Evolutionary conservation across 2,888 invertebrate genomes (phyloP).

Genomic region (Saturnia pavonia): DNA sequence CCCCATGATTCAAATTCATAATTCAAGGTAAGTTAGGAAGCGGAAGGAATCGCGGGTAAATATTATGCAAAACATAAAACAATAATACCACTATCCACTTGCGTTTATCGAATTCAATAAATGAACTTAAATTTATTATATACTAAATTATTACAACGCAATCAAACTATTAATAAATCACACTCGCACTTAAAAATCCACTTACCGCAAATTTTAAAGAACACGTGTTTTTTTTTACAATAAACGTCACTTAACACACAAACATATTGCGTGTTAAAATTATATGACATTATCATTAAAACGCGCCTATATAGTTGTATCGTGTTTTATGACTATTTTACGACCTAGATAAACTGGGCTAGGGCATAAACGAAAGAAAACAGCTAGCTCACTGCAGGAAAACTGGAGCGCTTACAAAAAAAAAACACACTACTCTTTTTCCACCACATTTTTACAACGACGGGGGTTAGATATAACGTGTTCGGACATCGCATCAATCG

Average conservation of each 20-base stretch:
- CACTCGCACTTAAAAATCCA: constrained; percentile 2
- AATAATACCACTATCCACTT: not conserved
- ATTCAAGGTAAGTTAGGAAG: too few relatives aligned
- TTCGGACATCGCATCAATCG: too few relatives aligned
- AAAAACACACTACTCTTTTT: too few relatives aligned
- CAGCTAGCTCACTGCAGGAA: not conserved
- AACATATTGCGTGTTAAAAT: constrained; percentile 27
- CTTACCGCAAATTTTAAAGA: constrained; percentile 12
- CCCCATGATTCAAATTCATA: too few relatives aligned
- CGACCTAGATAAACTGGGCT: constrained; percentile 52
- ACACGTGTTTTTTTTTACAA: constrained; percentile 7
- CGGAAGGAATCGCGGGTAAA: too few relatives aligned
- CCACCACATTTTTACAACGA: too few relatives aligned
- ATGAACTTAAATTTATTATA: not conserved
- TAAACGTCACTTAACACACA: constrained; percentile 19
- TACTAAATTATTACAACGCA: not conserved
- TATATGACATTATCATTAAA: constrained; percentile 38
- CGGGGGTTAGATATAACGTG: too few relatives aligned
- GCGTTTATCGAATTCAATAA: not conserved
- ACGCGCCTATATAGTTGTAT: constrained; percentile 48
- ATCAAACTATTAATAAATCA: not conserved
- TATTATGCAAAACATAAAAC: too few relatives aligned
- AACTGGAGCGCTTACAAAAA: not conserved
- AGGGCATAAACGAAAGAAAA: constrained; percentile 29
- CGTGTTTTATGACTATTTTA: constrained; percentile 68